Evolutionary conservation across 1,140 invertebrate species (phyloP), one percentile per base, ranked within the genome.

Genomic region (Drosophila sp.): DNA sequence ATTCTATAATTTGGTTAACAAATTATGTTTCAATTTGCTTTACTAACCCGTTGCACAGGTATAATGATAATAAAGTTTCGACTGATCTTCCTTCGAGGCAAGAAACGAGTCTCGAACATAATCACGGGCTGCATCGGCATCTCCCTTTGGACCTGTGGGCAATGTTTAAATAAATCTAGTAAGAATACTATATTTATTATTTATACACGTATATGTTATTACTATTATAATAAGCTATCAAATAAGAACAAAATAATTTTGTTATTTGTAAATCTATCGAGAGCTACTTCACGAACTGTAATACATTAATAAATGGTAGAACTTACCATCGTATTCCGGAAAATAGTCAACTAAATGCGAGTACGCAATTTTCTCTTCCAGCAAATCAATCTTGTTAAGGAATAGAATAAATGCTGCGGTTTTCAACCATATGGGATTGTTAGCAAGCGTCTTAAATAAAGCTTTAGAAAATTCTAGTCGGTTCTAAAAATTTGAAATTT

Each of bases 401-500:
- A 99, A 99, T 86, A 99, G 94, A 93, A 99, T 99, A 89, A 99
- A 98, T 66, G 98, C 99, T 72, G 98, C 99, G 93, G 99, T 98
- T 93, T 99, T 97, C 94, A 99, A 99, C 98, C 98, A 99, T 64
- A 98, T 98, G n/a, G n/a, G n/a, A 94, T 99, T 99, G 92, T 98
- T 99, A 93, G 99, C 99, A 94, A 99, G 99, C 87, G 98, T 99
- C 94, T 98, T 98, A 94, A 99, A 99, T 93, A 99, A 94, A 92
- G 98, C 98, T 95, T 99, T 99, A 80, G 97, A 99, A 94, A 99
- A 99, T 93, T 99, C 98, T 98, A 99, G 99, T 94, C 99, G 98
- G 94, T 99, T 99, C 98, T 98, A 91, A 95, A 41, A 95, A 38
- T 32, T 40, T 13, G n/a, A 38, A 38, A 38, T 4, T 13, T 36